Conservation (phyloP, 2,113 vertebrate genomes). For the Cebus imitator region DNA sequence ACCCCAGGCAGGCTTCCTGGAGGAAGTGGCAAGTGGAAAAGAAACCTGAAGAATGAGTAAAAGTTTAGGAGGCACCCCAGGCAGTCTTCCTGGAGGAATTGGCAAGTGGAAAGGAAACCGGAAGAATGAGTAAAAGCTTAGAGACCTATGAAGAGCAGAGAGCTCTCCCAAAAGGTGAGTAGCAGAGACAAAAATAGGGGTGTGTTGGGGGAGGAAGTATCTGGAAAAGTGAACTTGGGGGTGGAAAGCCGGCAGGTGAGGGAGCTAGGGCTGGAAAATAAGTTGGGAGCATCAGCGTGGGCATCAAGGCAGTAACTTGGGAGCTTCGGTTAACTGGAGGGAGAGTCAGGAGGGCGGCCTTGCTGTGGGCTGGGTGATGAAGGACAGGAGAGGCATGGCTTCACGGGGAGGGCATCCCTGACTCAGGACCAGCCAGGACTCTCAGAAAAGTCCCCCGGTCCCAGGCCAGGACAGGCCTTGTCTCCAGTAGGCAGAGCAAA, state of each 20-base stretch:
- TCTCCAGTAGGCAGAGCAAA: background rate
- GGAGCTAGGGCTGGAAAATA: background rate
- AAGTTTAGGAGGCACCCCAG: too few species aligned
- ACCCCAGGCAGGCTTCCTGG: background rate
- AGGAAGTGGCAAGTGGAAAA: too few species aligned
- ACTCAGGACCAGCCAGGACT: background rate
- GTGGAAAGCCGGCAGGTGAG: background rate
- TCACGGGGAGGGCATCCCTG: background rate
- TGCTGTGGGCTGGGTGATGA: background rate
- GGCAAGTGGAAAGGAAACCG: background rate
- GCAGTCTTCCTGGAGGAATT: constrained; percentile 27
- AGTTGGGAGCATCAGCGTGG: background rate
- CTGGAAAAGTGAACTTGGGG: background rate
- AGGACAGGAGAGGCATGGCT: background rate
- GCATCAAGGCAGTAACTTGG: background rate
- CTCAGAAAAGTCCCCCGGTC: background rate
- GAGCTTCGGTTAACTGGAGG: background rate
- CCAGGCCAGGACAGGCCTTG: background rate
- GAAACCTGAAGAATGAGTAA: too few species aligned
- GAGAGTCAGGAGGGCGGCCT: background rate
- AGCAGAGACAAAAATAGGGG: background rate
- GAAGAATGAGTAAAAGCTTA: background rate
- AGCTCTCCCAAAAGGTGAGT: background rate
- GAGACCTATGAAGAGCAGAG: background rate
- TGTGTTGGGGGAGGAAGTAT: too few species aligned